These are phyloP conservation scores for Gymnobelideus leadbeateri DNA, from an alignment of 2,113 vertebrate species.

Conservation along the genomic window DNA sequence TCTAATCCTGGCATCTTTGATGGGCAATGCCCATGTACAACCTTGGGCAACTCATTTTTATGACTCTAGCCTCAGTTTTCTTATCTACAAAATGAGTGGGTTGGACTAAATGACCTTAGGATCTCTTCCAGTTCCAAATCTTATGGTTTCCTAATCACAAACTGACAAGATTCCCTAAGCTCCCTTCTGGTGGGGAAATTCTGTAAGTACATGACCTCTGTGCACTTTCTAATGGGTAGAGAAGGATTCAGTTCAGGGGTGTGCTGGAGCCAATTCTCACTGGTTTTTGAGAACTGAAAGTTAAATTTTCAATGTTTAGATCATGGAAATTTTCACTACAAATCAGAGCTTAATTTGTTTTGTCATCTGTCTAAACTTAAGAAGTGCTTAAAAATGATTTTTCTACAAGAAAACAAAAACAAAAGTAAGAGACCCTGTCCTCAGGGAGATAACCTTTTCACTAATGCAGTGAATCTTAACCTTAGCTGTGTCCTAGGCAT, in stretches of 20 bases:
- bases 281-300: background rate
- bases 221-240: background rate
- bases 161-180: background rate
- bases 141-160: background rate
- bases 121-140: background rate
- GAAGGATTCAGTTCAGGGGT: background rate
- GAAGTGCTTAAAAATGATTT: background rate
- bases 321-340: background rate
- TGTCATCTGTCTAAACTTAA: background rate
- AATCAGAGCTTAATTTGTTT: background rate
- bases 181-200: background rate
- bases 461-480: background rate
- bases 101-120: background rate
- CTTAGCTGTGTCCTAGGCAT: background rate
- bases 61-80: background rate
- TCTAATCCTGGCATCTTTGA: background rate
- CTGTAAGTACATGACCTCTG: background rate
- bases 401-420: background rate
- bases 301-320: background rate
- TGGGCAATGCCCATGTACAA: too few relatives aligned
- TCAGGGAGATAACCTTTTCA: background rate
- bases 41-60: background rate
- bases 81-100: background rate
- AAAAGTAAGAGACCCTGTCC: background rate
- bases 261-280: background rate